Percentiles rank a stretch among this genome's conserved stretches.
These are phyloP conservation scores for Regulus satrapa DNA, from an alignment of 2,113 vertebrate species.

Conservation along the genomic window DNA sequence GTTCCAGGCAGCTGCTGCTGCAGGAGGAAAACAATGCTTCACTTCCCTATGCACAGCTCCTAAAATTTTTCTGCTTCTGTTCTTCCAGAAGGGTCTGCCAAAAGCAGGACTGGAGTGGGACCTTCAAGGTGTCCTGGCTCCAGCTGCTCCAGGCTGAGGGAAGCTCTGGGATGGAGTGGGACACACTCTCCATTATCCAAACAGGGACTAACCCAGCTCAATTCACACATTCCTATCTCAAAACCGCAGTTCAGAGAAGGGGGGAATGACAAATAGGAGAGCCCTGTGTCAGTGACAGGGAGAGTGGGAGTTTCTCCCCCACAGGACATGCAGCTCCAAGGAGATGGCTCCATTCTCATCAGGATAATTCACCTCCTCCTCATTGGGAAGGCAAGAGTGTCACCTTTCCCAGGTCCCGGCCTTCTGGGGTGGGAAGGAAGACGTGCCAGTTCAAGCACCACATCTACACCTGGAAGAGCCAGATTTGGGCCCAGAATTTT, in stretches of 20 bases:
- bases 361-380: neutral
- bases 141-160: neutral
- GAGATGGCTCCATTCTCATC: neutral
- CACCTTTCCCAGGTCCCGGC: neutral
- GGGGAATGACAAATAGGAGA: neutral
- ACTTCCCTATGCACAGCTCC: neutral
- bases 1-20: neutral
- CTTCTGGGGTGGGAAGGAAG: neutral
- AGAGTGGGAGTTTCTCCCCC: neutral
- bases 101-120: neutral
- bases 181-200: neutral
- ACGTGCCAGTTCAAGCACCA: neutral
- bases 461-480: neutral
- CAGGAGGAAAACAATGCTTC: neutral
- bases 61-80: neutral
- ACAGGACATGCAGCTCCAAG: fast-evolving
- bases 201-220: neutral
- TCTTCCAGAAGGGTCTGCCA: neutral
- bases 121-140: neutral
- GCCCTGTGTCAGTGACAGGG: neutral
- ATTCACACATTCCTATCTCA: neutral
- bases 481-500: neutral
- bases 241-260: neutral
- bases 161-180: neutral
- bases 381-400: neutral